Evolutionary conservation across 2,113 vertebrate genomes (phyloP).

Genomic region (Hemiscyllium ocellatum): DNA sequence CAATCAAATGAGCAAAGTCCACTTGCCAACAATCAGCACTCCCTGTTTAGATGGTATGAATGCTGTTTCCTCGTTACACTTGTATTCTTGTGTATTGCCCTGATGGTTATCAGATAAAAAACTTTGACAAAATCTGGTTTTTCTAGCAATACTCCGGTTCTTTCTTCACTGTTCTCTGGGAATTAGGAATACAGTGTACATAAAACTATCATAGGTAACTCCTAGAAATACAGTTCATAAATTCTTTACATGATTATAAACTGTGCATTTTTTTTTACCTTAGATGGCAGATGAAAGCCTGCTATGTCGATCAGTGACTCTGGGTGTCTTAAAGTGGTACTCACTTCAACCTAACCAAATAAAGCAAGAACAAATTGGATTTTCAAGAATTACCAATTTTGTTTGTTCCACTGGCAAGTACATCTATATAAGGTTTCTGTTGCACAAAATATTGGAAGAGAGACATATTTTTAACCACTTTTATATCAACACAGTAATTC

Average conservation of each 20-base stretch:
- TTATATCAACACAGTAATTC: neutral
- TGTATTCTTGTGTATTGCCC: too few relatives aligned
- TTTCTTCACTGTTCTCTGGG: neutral
- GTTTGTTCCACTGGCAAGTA: neutral
- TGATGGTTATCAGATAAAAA: too few relatives aligned
- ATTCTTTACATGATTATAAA: neutral
- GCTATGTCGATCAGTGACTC: slow-evolving; percentile 73
- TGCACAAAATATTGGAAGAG: neutral
- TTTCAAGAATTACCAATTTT: neutral
- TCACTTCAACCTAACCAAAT: slow-evolving; percentile 62
- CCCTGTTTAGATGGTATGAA: too few relatives aligned
- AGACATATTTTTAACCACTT: neutral
- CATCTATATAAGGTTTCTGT: neutral
- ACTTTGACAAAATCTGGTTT: too few relatives aligned
- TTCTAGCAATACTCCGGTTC: neutral
- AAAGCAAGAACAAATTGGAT: neutral
- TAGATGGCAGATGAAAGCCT: slow-evolving; percentile 80
- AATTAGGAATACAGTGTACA: neutral
- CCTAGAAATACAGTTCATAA: neutral
- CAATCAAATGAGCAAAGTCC: too few relatives aligned
- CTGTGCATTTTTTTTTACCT: slow-evolving; percentile 55
- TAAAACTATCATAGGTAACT: neutral
- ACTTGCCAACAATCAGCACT: too few relatives aligned
- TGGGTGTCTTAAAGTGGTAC: slow-evolving; percentile 68
- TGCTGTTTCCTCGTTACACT: too few relatives aligned